Percentiles rank a stretch among this genome's conserved stretches.
Conservation (phyloP, 2,113 vertebrate genomes). For the Ctenomys sociabilis region DNA sequence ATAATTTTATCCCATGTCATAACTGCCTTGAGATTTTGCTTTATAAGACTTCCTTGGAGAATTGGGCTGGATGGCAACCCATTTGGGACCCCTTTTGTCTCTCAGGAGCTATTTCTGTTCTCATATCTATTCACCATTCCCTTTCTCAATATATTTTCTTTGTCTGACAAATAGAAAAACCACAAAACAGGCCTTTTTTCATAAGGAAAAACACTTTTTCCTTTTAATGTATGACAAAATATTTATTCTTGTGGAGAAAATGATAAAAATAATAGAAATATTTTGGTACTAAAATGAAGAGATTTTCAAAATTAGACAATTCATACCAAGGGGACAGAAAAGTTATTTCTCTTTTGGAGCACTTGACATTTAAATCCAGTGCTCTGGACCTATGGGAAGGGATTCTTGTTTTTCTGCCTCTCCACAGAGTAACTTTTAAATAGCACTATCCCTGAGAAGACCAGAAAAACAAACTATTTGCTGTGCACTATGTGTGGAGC, state of each 20-base stretch:
- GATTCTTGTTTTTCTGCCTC: not conserved
- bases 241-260: slow-evolving; percentile 62
- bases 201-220: slow-evolving; percentile 68
- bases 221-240: slow-evolving; percentile 55
- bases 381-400: not conserved
- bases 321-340: slow-evolving; percentile 33
- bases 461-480: not conserved
- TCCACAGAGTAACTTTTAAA: not conserved
- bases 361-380: not conserved
- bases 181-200: slow-evolving; percentile 53
- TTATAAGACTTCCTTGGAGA: not conserved
- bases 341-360: not conserved
- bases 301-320: slow-evolving; percentile 56
- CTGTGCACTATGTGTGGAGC: not conserved
- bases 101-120: not conserved
- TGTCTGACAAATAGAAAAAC: slow-evolving; percentile 55
- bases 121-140: not conserved
- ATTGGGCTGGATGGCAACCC: not conserved
- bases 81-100: not conserved
- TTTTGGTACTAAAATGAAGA: slow-evolving; percentile 31
- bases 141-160: not conserved
- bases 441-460: not conserved
- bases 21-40: not conserved
- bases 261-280: slow-evolving; percentile 66
- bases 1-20: not conserved